Base-by-base conservation (phyloP, 1,140 invertebrate genomes). In the Drosophila pallidifrons region DNA sequence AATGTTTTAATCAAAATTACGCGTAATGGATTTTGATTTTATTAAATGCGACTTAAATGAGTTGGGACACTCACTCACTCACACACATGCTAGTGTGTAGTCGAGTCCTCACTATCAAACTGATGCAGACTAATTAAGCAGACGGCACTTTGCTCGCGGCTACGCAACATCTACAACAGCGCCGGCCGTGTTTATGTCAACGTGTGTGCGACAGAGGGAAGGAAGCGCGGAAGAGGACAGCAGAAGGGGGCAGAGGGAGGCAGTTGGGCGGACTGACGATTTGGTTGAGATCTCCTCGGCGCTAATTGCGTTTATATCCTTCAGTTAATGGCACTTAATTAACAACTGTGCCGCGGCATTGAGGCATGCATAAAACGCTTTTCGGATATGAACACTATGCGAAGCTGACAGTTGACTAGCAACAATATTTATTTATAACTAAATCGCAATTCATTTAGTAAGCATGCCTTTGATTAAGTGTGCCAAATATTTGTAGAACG, bases 281-380 rank as follows among this genome's bases (percentile, higher is more conserved):
- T 89, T 89, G 85, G 78, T 89, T 89, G 85, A 89, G 81, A 89
- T 89, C 77, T 72, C 47, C 66, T 89, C 75, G 85, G 85, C 85
- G 85, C 85, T 89, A 89, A 89, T 89, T 89, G 85, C 85, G 85
- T 89, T 89, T 89, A 89, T 89, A 89, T 89, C 85, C 85, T 89
- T 89, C 85, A 89, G 86, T 89, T 89, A 89, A 89, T 89, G 85
- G 81, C 85, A 89, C 85, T 89, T 89, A 89, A 89, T 89, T 89
- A 89, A 89, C 85, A 89, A 89, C 85, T 89, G 81, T 79, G 83
- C 70, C 81, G 68, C 81, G 54, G 71, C 85, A 88, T 76, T 88
- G 77, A 83, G 83, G 61, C 83, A 70, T 82, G 57, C 20, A 25
- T n/a, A 35, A 73, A 65, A 58, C 58, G 38, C 13, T 81, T 80